These are phyloP conservation scores for Pterois miles DNA, from an alignment of 2,797 vertebrate genomes.

Conservation along the genomic window DNA sequence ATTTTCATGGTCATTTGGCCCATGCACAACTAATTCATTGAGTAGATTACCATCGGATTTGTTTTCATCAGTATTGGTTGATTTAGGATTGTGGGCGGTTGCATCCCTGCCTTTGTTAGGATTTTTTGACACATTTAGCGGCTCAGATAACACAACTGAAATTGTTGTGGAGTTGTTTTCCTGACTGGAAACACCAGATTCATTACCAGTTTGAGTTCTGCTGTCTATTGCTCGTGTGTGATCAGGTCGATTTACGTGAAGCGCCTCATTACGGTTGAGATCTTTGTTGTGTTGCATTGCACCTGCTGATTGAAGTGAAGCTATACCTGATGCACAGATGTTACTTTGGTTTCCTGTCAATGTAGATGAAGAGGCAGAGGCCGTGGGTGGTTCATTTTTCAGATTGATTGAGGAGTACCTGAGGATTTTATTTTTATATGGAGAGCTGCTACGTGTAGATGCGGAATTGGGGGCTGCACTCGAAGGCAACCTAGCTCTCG, in stretches of 20 bases:
- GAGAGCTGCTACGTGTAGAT: neutral
- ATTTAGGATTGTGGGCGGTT: neutral
- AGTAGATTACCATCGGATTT: slow-evolving; percentile 52
- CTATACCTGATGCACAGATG: slow-evolving; percentile 16
- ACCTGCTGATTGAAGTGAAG: slow-evolving; percentile 40
- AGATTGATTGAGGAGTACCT: slow-evolving; percentile 41
- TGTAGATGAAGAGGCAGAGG: slow-evolving; percentile 1
- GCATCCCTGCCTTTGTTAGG: slow-evolving; percentile 3
- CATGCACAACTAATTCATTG: slow-evolving; percentile 40
- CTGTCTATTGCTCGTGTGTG: slow-evolving; percentile 3
- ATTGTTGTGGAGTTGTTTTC: slow-evolving; percentile 20
- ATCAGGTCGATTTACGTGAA: neutral
- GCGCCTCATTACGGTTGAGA: neutral
- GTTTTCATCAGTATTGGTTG: slow-evolving; percentile 26
- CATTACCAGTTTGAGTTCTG: slow-evolving; percentile 17
- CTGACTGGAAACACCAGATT: slow-evolving; percentile 31
- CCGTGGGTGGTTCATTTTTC: slow-evolving; percentile 14
- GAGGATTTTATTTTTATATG: slow-evolving; percentile 31
- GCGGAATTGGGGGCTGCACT: slow-evolving; percentile 23
- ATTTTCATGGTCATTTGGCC: slow-evolving; percentile 42
- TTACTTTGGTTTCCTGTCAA: slow-evolving; percentile 38
- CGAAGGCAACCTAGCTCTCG: neutral
- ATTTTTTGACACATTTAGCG: slow-evolving; percentile 29
- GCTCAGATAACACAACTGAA: neutral
- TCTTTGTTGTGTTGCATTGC: slow-evolving; percentile 3